Evolutionary conservation across 2,113 vertebrate species (phyloP).

Genomic region (Alectura lathami): DNA sequence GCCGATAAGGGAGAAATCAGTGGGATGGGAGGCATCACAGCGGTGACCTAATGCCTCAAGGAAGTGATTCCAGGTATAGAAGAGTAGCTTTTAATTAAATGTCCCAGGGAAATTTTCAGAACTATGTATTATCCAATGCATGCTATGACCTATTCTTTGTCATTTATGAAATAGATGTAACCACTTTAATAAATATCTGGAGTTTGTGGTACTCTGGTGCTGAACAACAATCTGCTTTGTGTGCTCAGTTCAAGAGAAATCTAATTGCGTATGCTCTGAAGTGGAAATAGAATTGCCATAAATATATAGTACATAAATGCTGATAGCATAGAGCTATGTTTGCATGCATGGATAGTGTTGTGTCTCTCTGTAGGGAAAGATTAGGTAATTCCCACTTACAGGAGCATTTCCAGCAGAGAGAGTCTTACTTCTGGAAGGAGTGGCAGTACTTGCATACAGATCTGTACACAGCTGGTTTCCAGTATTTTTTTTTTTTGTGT

Average conservation of each 20-base stretch:
- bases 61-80: neutral
- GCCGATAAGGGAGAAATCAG: neutral
- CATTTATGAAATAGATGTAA: neutral
- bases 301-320: neutral
- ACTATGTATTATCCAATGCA: neutral
- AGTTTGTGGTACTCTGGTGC: neutral
- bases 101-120: neutral
- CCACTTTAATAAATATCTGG: neutral
- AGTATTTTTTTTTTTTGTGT: neutral
- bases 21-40: neutral
- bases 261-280: neutral
- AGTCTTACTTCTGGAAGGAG: neutral
- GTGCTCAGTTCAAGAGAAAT: neutral
- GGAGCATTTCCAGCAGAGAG: neutral
- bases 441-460: neutral
- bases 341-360: rapidly evolving
- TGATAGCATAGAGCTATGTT: rapidly evolving
- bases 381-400: neutral
- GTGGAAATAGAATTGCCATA: neutral
- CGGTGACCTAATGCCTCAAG: neutral
- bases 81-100: neutral
- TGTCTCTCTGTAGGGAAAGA: neutral
- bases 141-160: neutral
- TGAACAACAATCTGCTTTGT: neutral
- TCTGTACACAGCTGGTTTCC: neutral